Evolutionary conservation across 2,888 invertebrate genomes (phyloP).

Genomic region (Lasius platythorax): DNA sequence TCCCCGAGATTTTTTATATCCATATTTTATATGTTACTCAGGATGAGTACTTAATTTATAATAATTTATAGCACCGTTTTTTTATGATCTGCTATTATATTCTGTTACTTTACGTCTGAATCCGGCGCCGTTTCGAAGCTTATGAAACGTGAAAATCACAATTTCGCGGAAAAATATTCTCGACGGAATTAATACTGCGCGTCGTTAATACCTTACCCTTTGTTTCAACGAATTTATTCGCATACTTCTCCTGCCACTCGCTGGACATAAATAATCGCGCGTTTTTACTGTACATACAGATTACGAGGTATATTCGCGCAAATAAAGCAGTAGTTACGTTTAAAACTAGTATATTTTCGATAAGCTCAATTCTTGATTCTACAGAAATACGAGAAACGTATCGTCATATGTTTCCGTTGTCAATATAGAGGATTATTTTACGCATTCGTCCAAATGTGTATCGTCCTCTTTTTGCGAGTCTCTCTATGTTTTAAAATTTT

Average conservation of each 20-base stretch:
- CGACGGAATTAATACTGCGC: slow-evolving; percentile 26
- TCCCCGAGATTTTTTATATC: neutral
- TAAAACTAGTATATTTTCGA: slow-evolving; percentile 12
- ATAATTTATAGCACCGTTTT: neutral
- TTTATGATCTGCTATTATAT: neutral
- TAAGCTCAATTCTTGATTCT: neutral
- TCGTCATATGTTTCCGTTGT: neutral
- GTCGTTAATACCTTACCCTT: slow-evolving; percentile 31
- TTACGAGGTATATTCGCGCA: neutral
- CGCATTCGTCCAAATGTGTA: neutral
- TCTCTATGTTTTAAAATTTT: neutral
- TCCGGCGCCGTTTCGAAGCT: slow-evolving; percentile 19
- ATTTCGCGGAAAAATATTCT: slow-evolving; percentile 33
- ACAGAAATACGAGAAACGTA: neutral
- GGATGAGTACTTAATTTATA: neutral
- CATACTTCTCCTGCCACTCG: neutral
- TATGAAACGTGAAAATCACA: slow-evolving; percentile 29
- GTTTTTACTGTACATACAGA: neutral
- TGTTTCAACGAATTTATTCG: slow-evolving; percentile 48
- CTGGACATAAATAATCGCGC: slow-evolving; percentile 36
- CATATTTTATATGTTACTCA: neutral
- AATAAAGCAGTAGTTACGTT: neutral
- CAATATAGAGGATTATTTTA: neutral
- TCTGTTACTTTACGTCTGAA: neutral
- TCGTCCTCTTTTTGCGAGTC: neutral